These are phyloP conservation scores for Sparidentex hasta DNA, from an alignment of 2,797 vertebrate genomes.

Conservation along the genomic window DNA sequence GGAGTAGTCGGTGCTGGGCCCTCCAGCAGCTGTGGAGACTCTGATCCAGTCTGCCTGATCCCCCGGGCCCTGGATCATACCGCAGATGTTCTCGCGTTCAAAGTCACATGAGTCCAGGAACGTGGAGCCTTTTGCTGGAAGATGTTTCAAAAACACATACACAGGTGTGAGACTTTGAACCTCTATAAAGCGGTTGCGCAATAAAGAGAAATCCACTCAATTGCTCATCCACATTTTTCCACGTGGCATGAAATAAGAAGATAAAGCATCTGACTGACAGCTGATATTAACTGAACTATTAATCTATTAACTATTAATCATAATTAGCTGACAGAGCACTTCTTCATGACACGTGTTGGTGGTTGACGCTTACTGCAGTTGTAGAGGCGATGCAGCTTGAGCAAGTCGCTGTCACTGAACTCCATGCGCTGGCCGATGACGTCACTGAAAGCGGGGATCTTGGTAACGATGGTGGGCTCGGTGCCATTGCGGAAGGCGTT, in stretches of 20 bases:
- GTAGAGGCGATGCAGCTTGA: slow-evolving; percentile 91
- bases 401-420: slow-evolving; percentile 93
- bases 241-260: not conserved
- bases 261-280: not conserved
- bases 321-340: not conserved
- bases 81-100: slow-evolving; percentile 93
- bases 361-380: slow-evolving; percentile 89
- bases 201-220: not conserved
- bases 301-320: not conserved
- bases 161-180: slow-evolving; percentile 57
- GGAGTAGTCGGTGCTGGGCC: slow-evolving; percentile 89
- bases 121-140: slow-evolving; percentile 82
- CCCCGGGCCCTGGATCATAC: slow-evolving; percentile 91
- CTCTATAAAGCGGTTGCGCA: slow-evolving; percentile 32
- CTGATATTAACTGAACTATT: not conserved
- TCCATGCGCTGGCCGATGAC: slow-evolving; percentile 96
- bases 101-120: slow-evolving; percentile 95
- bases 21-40: slow-evolving; percentile 72
- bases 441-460: slow-evolving; percentile 89
- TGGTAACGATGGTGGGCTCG: slow-evolving; percentile 93
- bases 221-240: slow-evolving; percentile 1
- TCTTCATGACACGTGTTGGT: not conserved
- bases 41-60: slow-evolving; percentile 86
- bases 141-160: slow-evolving; percentile 24
- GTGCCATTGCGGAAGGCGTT: slow-evolving; percentile 88